Base-by-base conservation (phyloP, 2,797 vertebrate species). In the Hippocampus kuda region DNA sequence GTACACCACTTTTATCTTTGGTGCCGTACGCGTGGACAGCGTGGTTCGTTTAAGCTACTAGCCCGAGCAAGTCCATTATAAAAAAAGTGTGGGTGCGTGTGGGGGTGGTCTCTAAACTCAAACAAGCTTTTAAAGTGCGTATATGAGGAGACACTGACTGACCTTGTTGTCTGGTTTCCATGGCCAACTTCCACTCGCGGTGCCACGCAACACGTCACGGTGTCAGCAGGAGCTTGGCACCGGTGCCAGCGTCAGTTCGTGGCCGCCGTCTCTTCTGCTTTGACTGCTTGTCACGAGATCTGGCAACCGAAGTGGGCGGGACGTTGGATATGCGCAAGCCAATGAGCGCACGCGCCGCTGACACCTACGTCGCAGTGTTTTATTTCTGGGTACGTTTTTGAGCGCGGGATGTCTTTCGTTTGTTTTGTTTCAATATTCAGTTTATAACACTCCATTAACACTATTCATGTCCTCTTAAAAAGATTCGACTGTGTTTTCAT, bases 91-190 rank as follows among this genome's bases (percentile, higher is more conserved):
- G 20, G 38, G 49, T 22, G 24, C 15, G 48, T 38, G 20, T 46
- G 11, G 13, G 49, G 5, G 20, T 51, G 20, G 51, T 24, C n/a
- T 30, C 26, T 26, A 10, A 9, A 20, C 8, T 30, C 24, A 24
- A 60, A 46, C 26, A 68, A 53, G 26, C n/a, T 15, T 27, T 24
- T 27, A 66, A 66, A 49, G 16, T 48, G 26, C 12, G 22, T 12
- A 2, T 46, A 4, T 15, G 11, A 46, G 51, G 12, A 18, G 42
- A 20, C 64, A 7, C 41, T 0, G 24, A 75, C 90, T 89, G 79
- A 93, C 91, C 91, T 85, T 89, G 90, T 73, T 90, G 90, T 74
- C 83, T 84, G 68, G 83, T 85, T 77, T 92, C 91, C 91, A 93
- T 91, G 42, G 38, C 63, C 9, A 30, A 53, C 78, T 1, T 68